phyloP scores from a whole-genome alignment of 53 echinoderm and acorn worm genomes.

The Patiria pectinifera region DNA sequence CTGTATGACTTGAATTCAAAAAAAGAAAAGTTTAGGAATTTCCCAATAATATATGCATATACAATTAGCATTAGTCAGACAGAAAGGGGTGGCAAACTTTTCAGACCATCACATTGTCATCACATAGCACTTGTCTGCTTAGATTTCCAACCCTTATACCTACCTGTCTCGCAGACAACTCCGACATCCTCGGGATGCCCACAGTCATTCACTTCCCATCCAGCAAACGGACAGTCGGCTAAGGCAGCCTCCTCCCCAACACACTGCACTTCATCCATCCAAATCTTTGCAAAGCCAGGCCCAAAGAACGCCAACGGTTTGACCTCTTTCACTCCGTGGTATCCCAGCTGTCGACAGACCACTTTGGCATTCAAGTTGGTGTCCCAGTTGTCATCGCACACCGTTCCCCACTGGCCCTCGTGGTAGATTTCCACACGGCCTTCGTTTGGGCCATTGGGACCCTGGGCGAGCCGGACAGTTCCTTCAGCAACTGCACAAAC shows the following conservation, averaged over 20 bases:
- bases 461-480: conserved; percentile 44
- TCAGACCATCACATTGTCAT: neutral
- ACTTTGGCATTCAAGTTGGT: conserved; percentile 44
- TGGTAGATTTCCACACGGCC: conserved; percentile 62
- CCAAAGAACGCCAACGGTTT: conserved; percentile 21
- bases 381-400: conserved; percentile 58
- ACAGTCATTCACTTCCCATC: conserved; percentile 50
- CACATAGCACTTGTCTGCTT: neutral
- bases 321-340: conserved; percentile 39
- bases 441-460: conserved; percentile 18
- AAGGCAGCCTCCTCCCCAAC: conserved; percentile 12
- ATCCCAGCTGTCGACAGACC: conserved; percentile 69
- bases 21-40: too few species aligned
- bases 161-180: conserved; percentile 38
- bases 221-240: conserved; percentile 24
- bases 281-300: conserved; percentile 2
- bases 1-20: too few species aligned
- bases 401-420: conserved; percentile 59
- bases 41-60: too few species aligned
- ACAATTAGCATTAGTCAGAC: too few species aligned
- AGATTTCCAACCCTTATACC: neutral
- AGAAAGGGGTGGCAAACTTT: too few species aligned
- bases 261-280: conserved; percentile 43
- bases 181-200: conserved; percentile 42
- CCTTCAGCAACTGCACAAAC: conserved; percentile 4